Evolutionary conservation across 2,888 invertebrate genomes (phyloP), one percentile per base, ranked within the genome.

Genomic region (Troilus luridus): DNA sequence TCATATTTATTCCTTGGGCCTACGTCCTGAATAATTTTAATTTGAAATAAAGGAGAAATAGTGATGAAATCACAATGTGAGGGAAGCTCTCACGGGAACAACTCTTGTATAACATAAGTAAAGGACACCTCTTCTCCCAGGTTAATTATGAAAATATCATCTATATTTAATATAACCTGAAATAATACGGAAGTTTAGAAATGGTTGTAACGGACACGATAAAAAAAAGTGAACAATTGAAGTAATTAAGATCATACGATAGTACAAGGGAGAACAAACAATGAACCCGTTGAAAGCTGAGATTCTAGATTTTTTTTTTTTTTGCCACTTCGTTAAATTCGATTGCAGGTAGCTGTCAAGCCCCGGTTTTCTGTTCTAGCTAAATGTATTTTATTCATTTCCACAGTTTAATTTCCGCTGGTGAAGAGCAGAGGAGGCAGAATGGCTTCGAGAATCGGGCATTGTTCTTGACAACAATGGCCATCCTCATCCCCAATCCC

Each of bases 301-400:
- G 56, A n/a, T 21, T 56, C 21, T 21, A 56, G 19, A 21, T 77
- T 27, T 14, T 77, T 77, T 56, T 56, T 56, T 85, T 85, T 85
- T 85, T 6, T 19, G 27, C n/a, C 64, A n/a, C 17, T 77, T 41
- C 17, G 72, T 41, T 27, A 77, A 77, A 41, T 77, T 77, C 41
- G 72, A 77, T 77, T 41, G 41, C 72, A 77, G 72, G 72, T 77
- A 77, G 19, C 27, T 72, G 72, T 72, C 72, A 24, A 27, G 81
- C 41, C 3, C 14, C 85, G n/a, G 85, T 85, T 85, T 81, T 85
- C 85, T 85, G 85, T n/a, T 54, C 56, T 85, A 56, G 56, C 85
- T 67, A 85, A 85, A 85, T 85, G 85, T 85, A 85, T 85, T 85
- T 85, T 85, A 85, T 56, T 85, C 85, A 85, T 85, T 85, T 54